Conservation (phyloP, 35 echinoderm and acorn worm genomes). For the Apostichopus parvimensis region DNA sequence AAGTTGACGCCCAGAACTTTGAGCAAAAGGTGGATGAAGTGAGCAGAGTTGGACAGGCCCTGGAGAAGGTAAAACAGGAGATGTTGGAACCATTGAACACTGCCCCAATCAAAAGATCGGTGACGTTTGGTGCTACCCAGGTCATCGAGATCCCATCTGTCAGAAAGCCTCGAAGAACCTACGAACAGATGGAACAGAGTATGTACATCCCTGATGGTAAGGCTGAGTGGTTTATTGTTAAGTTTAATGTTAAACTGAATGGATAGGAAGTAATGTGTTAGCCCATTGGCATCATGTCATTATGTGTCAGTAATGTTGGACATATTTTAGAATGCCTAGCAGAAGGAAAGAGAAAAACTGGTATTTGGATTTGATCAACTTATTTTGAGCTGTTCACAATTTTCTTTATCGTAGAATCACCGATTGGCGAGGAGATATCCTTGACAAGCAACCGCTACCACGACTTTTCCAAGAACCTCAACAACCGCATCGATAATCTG, state of each 20-base stretch:
- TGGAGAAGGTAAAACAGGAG: constrained; percentile 69
- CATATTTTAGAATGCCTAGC: too few relatives aligned
- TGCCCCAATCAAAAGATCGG: constrained; percentile 71
- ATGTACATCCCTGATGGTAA: constrained; percentile 69
- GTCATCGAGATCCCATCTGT: constrained; percentile 49
- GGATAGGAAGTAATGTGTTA: too few relatives aligned
- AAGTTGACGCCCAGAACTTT: constrained; percentile 64
- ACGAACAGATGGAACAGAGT: constrained; percentile 73
- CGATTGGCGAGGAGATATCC: constrained; percentile 46
- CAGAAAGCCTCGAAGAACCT: constrained; percentile 73
- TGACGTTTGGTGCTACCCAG: constrained; percentile 50
- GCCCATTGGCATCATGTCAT: too few relatives aligned
- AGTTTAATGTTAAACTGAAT: too few relatives aligned
- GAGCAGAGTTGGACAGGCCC: constrained; percentile 53
- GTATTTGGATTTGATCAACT: too few relatives aligned
- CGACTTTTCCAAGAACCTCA: constrained; percentile 73
- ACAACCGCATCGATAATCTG: constrained; percentile 73
- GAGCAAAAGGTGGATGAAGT: constrained; percentile 80
- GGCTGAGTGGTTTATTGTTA: background rate
- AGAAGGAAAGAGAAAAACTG: too few relatives aligned
- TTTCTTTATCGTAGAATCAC: constrained; percentile 58
- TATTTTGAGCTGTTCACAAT: too few relatives aligned
- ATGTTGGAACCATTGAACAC: constrained; percentile 68
- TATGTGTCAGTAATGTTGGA: too few relatives aligned
- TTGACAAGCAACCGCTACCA: constrained; percentile 72